Evolutionary conservation across 2,113 vertebrate genomes (phyloP).

Genomic region (Seriola aureovittata): DNA sequence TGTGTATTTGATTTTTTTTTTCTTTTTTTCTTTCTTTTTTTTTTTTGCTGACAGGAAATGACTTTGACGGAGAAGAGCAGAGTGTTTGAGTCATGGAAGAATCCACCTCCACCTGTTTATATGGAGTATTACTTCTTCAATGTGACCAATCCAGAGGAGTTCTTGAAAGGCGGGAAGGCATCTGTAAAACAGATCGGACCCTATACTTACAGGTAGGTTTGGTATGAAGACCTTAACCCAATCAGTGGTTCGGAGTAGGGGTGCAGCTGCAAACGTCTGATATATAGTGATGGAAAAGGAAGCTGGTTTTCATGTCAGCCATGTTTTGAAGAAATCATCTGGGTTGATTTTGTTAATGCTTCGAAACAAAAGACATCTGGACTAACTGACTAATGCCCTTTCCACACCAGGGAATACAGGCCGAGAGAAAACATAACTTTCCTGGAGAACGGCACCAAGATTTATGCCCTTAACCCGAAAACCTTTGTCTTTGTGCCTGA

Average conservation of each 20-base stretch:
- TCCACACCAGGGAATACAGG: slow-evolving; percentile 89
- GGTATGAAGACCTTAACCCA: neutral
- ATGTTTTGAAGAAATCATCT: neutral
- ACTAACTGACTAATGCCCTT: slow-evolving; percentile 25
- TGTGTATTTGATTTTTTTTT: neutral
- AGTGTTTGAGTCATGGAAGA: slow-evolving; percentile 92
- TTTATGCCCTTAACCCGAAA: slow-evolving; percentile 93
- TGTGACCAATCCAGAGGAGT: slow-evolving; percentile 92
- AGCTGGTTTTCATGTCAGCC: neutral
- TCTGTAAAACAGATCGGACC: slow-evolving; percentile 91
- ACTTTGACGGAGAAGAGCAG: slow-evolving; percentile 91
- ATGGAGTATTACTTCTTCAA: slow-evolving; percentile 99
- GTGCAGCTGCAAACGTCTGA: neutral
- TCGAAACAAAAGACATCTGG: slow-evolving; percentile 36
- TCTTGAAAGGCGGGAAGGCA: slow-evolving; percentile 89
- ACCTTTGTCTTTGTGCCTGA: slow-evolving; percentile 91
- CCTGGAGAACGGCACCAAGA: slow-evolving; percentile 93
- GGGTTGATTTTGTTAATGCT: neutral
- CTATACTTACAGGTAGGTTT: slow-evolving; percentile 93
- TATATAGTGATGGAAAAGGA: neutral
- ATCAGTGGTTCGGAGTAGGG: neutral
- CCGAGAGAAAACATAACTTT: slow-evolving; percentile 91
- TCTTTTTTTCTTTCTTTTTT: neutral
- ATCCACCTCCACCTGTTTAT: slow-evolving; percentile 93
- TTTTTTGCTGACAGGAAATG: slow-evolving; percentile 83